These are phyloP conservation scores for Aeoliscus strigatus DNA, from an alignment of 2,797 vertebrate species.

Conservation along the genomic window DNA sequence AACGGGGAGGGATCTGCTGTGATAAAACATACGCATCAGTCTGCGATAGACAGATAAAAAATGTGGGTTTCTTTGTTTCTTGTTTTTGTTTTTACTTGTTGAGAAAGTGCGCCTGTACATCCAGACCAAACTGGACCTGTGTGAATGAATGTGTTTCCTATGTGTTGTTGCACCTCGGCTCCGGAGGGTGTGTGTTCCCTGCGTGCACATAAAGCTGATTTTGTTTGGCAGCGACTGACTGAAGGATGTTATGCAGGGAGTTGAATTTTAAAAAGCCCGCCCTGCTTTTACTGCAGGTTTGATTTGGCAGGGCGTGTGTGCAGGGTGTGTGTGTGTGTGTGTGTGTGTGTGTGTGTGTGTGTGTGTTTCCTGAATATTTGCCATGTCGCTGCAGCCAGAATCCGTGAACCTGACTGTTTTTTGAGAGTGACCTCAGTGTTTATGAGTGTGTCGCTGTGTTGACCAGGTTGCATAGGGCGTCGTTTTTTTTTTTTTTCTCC, in stretches of 20 bases:
- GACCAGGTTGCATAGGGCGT: conserved; percentile 52
- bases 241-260: conserved; percentile 22
- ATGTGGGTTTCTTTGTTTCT: not conserved
- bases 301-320: conserved; percentile 41
- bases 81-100: conserved; percentile 4
- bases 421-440: conserved; percentile 60
- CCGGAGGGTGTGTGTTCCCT: conserved; percentile 32
- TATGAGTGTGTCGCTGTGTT: conserved; percentile 54
- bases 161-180: conserved; percentile 3
- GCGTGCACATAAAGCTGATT: conserved; percentile 43
- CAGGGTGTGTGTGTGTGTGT: conserved; percentile 12
- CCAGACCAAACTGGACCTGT: not conserved
- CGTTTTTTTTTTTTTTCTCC: conserved; percentile 56
- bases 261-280: conserved; percentile 59
- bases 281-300: conserved; percentile 43
- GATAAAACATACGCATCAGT: too few species aligned
- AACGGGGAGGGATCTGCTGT: conserved; percentile 4
- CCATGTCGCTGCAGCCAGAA: conserved; percentile 36
- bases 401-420: conserved; percentile 54
- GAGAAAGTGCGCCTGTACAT: conserved; percentile 2
- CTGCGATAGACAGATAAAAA: too few species aligned
- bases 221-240: conserved; percentile 37
- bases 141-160: conserved; percentile 22
- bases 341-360: conserved; percentile 12
- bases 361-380: conserved; percentile 33